Conservation (phyloP, 2,797 vertebrate genomes). For the Anabas testudineus region DNA sequence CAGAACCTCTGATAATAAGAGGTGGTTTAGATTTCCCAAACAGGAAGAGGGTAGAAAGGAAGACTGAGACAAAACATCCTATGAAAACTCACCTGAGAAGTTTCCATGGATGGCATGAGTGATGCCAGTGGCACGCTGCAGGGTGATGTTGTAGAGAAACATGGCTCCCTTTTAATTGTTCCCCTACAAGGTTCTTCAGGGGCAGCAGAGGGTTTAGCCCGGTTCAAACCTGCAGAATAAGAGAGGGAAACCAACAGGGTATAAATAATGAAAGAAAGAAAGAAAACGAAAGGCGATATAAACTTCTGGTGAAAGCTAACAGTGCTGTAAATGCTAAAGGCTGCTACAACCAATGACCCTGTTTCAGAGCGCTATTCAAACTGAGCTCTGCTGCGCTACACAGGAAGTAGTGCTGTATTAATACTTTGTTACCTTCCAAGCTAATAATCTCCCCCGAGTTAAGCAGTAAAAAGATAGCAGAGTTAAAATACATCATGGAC, state of each 20-base stretch:
- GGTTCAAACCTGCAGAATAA: conserved; percentile 48
- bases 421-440: fast-evolving
- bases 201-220: conserved; percentile 45
- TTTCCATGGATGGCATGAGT: conserved; percentile 98
- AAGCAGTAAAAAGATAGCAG: fast-evolving
- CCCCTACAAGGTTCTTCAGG: conserved; percentile 50
- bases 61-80: neutral
- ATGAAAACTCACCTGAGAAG: conserved; percentile 91
- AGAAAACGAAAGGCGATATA: neutral
- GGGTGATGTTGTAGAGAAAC: conserved; percentile 98
- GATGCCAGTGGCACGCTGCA: conserved; percentile 97
- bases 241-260: neutral
- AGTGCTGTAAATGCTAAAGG: neutral
- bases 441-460: neutral
- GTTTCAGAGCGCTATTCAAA: conserved; percentile 8
- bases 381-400: neutral
- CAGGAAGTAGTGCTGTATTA: neutral
- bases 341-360: neutral
- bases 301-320: neutral
- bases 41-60: too few relatives aligned
- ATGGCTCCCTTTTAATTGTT: conserved; percentile 76
- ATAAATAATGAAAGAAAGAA: neutral
- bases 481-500: neutral
- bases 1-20: neutral
- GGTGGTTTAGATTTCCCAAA: neutral